Base-by-base conservation (phyloP, 2,113 vertebrate species). In the Semnopithecus entellus region DNA sequence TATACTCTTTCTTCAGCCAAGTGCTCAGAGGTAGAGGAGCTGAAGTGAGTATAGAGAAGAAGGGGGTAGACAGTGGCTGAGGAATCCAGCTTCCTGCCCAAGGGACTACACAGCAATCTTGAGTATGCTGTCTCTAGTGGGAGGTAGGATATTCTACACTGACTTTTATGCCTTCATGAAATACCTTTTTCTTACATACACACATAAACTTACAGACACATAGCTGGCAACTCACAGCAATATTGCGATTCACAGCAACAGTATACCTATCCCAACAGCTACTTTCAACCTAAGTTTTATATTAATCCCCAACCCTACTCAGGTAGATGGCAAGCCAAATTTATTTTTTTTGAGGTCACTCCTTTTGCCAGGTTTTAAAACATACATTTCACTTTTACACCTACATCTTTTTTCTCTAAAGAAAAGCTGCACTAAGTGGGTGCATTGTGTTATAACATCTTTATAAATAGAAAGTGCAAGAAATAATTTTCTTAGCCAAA, bases 381-480 rank as follows among this genome's bases (percentile, higher is more conserved):
- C 55, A 94, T 14, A 43, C 66, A 90, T 73, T 81, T 95, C 66
- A 95, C n/a, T 90, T 43, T 88, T 90, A 92, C 30, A 84, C 48
- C 79, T 92, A 78, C 8, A 87, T 95, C 73, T 80, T 88, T 52
- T 90, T 32, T 88, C 57, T 78, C 82, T 89, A 64, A 82, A 90
- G 79, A 96, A 90, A 52, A 94, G 92, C 88, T 96, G 87, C 35
- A 90, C 52, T 88, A 95, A 88, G 90, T 88, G 93, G 57, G 82
- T 95, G 92, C 68, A 95, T 43, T 82, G 90, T 94, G 45, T 96
- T 59, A 87, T 48, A 97, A 90, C 68, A 92, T 95, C 84, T 96
- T 97, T 95, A 96, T 92, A 97, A 97, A 97, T 90, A 98, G 85
- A 98, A 98, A 98, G 97, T 98, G 96, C 98, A 78, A 96, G 95